These are phyloP conservation scores for Trachemys scripta DNA, from an alignment of 2,113 vertebrate genomes.

Conservation along the genomic window DNA sequence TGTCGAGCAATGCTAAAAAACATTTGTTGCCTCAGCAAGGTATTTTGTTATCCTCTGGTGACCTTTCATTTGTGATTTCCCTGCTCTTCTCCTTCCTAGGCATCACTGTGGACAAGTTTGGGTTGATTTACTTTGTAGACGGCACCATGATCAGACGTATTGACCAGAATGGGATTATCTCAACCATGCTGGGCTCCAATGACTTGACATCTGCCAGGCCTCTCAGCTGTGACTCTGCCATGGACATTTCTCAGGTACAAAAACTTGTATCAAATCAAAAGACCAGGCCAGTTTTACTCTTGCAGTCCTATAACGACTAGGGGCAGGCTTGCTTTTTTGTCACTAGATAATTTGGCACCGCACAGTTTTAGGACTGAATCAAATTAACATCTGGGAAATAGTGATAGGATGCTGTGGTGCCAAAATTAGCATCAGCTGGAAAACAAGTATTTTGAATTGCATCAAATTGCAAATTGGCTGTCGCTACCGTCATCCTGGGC, in stretches of 20 bases:
- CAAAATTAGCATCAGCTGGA: conserved; percentile 73
- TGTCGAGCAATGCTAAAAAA: background rate
- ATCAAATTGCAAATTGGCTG: conserved; percentile 64
- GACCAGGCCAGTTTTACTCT: background rate
- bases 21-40: background rate
- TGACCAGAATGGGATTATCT: conserved; percentile 98
- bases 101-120: conserved; percentile 96
- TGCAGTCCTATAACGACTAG: background rate
- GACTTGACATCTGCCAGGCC: conserved; percentile 96
- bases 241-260: conserved; percentile 97
- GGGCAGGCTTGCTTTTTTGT: background rate
- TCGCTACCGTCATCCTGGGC: conserved; percentile 63
- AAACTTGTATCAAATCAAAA: background rate
- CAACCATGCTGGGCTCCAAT: conserved; percentile 95
- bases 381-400: conserved; percentile 58
- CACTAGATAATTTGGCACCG: background rate
- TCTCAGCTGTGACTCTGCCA: conserved; percentile 96
- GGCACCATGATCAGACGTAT: conserved; percentile 97
- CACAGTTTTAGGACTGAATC: conserved; percentile 31
- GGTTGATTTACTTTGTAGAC: conserved; percentile 96
- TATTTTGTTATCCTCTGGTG: background rate
- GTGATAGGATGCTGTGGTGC: conserved; percentile 49
- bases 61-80: background rate
- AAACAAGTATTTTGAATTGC: conserved; percentile 62
- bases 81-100: conserved; percentile 78